Evolutionary conservation across 1,140 invertebrate species (phyloP).

Genomic region (Dendroctonus valens): DNA sequence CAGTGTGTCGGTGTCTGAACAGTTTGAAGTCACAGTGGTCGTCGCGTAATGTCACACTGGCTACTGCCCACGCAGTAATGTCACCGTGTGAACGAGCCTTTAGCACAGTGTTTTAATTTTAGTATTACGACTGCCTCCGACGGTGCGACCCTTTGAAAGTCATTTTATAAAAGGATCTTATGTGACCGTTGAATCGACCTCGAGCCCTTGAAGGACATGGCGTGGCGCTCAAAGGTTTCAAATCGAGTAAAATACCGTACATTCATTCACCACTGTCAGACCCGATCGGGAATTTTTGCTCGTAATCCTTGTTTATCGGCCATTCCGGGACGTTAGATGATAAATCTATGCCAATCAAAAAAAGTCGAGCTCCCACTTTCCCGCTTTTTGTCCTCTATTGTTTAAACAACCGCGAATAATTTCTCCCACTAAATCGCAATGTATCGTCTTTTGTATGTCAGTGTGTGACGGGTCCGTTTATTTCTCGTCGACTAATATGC

Average conservation of each 20-base stretch:
- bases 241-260: conserved; percentile 28
- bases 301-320: conserved; percentile 34
- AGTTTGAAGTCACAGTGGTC: too few species aligned
- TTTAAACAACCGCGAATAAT: conserved; percentile 26
- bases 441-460: conserved; percentile 21
- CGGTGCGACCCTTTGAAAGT: too few species aligned
- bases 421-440: conserved; percentile 17
- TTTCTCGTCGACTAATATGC: conserved; percentile 9
- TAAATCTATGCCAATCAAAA: conserved; percentile 25
- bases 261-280: conserved; percentile 30
- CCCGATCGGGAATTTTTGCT: conserved; percentile 27
- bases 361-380: conserved; percentile 21
- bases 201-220: too few species aligned
- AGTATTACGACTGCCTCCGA: too few species aligned
- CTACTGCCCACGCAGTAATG: too few species aligned
- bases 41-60: too few species aligned
- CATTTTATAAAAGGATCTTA: too few species aligned
- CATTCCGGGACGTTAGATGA: conserved; percentile 31
- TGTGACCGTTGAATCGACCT: too few species aligned
- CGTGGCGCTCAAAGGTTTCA: too few species aligned
- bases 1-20: too few species aligned
- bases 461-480: conserved; percentile 17
- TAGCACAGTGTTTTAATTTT: too few species aligned
- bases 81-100: too few species aligned
- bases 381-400: conserved; percentile 23